Evolutionary conservation across 2,888 invertebrate genomes (phyloP), one percentile per base, ranked within the genome.

Genomic region (Drosophila subsilvestris): DNA sequence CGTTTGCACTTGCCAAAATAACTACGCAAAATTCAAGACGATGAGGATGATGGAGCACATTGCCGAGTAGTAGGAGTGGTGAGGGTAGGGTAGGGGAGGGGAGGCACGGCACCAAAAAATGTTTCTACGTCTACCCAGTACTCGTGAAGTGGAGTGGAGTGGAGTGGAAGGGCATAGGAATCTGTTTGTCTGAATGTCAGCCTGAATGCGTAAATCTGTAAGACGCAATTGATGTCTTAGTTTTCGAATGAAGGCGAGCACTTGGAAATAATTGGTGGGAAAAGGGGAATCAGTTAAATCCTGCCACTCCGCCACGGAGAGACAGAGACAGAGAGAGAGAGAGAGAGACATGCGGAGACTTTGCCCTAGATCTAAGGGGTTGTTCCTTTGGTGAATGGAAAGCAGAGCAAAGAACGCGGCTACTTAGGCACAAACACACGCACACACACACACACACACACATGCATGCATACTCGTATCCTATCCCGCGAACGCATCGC

Each of bases 1-100:
- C 80, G 83, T 88, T 84, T 84, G 86, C 83, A 84, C 88, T 84
- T 80, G 76, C 88, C 83, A 78, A 83, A 83, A 86, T 82, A 84
- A 78, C 86, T 76, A 83, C 80, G 86, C 86, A 80, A 78, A 74
- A 75, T 86, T 80, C 80, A 75, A 70, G 78, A 62, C 71, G 63
- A 48, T 54, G 55, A 65, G 51, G 62, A 63, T 50, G 61, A 62
- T 49, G 62, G 51, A 22, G 62, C 18, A 45, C 47, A 42, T 25
- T 59, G 29, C 48, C 12, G 43, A 45, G 49, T 12, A 42, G 57
- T 22, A 61, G 45, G 20, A 22, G 49, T 4, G 25, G 20, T 20
- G 20, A 3, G 20, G 20, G 20, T 20, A 3, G 2, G 20, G 20
- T 1, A 20, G n/a, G 22, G 10, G 7, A 18, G 22, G 8, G 17